Percentiles rank a stretch among this genome's conserved stretches.
These are phyloP conservation scores for Amiota communis DNA, from an alignment of 2,888 invertebrate genomes.

Conservation along the genomic window DNA sequence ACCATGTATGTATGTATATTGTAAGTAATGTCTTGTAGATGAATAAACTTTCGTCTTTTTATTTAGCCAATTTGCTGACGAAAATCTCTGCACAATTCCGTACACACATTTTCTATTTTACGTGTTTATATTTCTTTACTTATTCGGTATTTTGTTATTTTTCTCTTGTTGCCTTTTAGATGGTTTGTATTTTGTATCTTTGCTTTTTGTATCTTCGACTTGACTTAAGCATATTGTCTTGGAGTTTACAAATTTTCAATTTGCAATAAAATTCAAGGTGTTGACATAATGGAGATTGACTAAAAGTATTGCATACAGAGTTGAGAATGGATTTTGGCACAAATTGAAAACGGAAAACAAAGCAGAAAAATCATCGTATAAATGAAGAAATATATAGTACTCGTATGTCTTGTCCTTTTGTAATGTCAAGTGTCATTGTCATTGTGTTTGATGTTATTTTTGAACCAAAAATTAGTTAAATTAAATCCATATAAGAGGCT, in stretches of 20 bases:
- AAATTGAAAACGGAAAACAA: not conserved
- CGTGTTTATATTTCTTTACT: conserved; percentile 20
- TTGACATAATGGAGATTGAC: conserved; percentile 66
- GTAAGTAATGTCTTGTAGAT: too few species aligned
- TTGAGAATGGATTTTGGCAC: too few species aligned
- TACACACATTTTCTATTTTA: conserved; percentile 15
- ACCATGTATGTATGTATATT: too few species aligned
- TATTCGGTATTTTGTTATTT: not conserved
- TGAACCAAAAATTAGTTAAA: not conserved
- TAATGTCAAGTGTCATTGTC: not conserved
- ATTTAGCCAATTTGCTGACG: conserved; percentile 44
- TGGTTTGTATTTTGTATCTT: conserved; percentile 5
- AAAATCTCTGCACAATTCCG: conserved; percentile 41
- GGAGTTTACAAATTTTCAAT: conserved; percentile 52
- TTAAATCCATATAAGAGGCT: too few species aligned
- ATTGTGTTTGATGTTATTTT: conserved; percentile 26
- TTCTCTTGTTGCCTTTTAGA: not conserved
- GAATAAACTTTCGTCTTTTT: not conserved
- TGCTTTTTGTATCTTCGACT: conserved; percentile 42
- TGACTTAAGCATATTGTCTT: too few species aligned
- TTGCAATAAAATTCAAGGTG: conserved; percentile 67
- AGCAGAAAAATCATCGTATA: conserved; percentile 3
- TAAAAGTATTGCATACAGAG: conserved; percentile 45
- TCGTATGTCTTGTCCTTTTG: conserved; percentile 23
- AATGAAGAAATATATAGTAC: conserved; percentile 33